These are phyloP conservation scores for Mactra quadrangularis DNA, from an alignment of 1,140 invertebrate species.

Conservation along the genomic window DNA sequence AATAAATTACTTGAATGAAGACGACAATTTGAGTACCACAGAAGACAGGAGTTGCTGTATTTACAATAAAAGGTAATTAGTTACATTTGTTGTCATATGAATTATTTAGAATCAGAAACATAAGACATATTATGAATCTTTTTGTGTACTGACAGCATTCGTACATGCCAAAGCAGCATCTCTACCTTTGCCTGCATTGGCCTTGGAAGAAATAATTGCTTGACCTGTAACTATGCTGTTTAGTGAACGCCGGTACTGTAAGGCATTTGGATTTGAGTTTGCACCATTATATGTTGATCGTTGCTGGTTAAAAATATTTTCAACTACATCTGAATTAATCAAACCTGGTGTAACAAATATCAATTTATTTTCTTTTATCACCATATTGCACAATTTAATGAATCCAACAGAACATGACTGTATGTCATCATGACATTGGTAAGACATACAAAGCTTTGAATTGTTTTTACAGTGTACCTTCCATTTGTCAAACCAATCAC, in stretches of 20 bases:
- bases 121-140: too few species aligned
- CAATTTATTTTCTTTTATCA: background rate
- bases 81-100: too few species aligned
- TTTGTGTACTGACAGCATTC: too few species aligned
- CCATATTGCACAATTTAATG: background rate
- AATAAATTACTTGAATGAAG: too few species aligned
- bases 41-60: too few species aligned
- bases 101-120: too few species aligned
- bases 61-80: too few species aligned
- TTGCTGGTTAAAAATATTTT: constrained; percentile 63
- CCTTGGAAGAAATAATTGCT: constrained; percentile 39
- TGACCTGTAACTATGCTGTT: constrained; percentile 57
- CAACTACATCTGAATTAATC: constrained; percentile 60
- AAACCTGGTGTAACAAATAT: constrained; percentile 28
- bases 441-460: constrained; percentile 41
- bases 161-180: too few species aligned
- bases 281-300: constrained; percentile 56
- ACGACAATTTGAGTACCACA: too few species aligned
- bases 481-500: constrained; percentile 9
- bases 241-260: constrained; percentile 36
- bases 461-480: background rate
- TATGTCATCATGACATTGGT: constrained; percentile 54
- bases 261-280: constrained; percentile 58
- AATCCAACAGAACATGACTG: constrained; percentile 48
- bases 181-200: constrained; percentile 57